A percentile compares a stretch with the other conserved stretches of the same genome.
Evolutionary conservation across 2,888 invertebrate genomes (phyloP).

Genomic region (Brachycybe producta): DNA sequence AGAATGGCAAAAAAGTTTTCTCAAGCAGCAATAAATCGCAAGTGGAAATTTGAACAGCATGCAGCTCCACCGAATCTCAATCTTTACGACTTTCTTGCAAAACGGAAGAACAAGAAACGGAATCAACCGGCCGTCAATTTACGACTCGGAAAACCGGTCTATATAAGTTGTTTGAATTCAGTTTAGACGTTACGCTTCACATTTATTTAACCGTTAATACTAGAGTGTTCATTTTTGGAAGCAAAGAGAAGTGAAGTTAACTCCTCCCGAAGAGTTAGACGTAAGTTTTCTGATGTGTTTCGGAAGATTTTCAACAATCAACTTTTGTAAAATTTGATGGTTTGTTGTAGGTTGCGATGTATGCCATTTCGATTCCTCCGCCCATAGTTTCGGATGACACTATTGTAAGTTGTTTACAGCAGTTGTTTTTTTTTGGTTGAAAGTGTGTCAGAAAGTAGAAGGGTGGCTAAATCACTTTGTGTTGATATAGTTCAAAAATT

Average conservation of each 20-base stretch:
- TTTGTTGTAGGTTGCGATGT: background rate
- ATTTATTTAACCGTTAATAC: conserved; percentile 17
- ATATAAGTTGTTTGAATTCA: background rate
- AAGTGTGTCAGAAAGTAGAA: too few relatives aligned
- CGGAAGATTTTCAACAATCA: background rate
- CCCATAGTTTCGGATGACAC: background rate
- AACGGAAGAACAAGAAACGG: conserved; percentile 25
- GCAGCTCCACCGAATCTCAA: conserved; percentile 66
- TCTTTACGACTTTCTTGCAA: conserved; percentile 48
- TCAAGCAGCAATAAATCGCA: conserved; percentile 64
- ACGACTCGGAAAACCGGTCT: background rate
- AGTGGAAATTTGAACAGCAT: conserved; percentile 72
- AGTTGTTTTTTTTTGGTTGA: background rate
- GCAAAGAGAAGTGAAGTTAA: conserved; percentile 22
- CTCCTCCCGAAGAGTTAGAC: conserved; percentile 4
- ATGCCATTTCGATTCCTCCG: conserved; percentile 1
- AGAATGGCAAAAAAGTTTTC: conserved; percentile 27
- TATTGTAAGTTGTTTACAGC: background rate
- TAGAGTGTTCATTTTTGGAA: conserved; percentile 31
- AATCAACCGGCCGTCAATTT: background rate
- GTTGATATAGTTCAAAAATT: background rate
- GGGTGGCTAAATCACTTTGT: too few relatives aligned
- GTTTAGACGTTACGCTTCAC: background rate
- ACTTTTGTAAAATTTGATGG: too few relatives aligned
- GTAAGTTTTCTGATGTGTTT: background rate